phyloP scores from a whole-genome alignment of 2,113 vertebrate genomes.

The Butorides virescens region DNA sequence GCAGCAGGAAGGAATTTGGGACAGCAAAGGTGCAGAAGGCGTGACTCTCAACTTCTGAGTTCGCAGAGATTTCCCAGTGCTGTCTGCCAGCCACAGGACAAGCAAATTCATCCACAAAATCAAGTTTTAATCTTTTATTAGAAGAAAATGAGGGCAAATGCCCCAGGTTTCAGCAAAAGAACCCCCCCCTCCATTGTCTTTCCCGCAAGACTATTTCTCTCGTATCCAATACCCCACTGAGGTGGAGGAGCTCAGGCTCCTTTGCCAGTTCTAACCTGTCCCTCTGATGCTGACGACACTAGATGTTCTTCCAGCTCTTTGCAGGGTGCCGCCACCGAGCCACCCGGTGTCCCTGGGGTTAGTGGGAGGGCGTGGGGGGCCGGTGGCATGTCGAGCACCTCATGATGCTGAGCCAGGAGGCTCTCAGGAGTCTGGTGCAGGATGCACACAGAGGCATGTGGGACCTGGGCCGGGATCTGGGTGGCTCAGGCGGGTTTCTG shows the following conservation, averaged over 20 bases:
- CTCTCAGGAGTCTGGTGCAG: neutral
- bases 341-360: no score
- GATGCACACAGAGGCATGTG: neutral
- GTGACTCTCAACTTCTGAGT: neutral
- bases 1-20: neutral
- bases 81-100: neutral
- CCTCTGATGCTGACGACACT: neutral
- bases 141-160: neutral
- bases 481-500: neutral
- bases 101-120: neutral
- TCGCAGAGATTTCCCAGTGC: neutral
- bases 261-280: neutral
- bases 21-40: neutral
- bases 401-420: neutral
- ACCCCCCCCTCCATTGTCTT: rapidly evolving
- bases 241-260: neutral
- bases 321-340: rapidly evolving
- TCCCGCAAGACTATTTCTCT: neutral
- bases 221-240: neutral
- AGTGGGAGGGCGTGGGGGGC: neutral
- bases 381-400: neutral
- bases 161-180: neutral
- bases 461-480: neutral
- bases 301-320: neutral
- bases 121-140: neutral